Percentiles rank a stretch among this genome's conserved stretches.
Conservation (phyloP, 2,797 vertebrate species). For the Chaenodraco wilsoni region DNA sequence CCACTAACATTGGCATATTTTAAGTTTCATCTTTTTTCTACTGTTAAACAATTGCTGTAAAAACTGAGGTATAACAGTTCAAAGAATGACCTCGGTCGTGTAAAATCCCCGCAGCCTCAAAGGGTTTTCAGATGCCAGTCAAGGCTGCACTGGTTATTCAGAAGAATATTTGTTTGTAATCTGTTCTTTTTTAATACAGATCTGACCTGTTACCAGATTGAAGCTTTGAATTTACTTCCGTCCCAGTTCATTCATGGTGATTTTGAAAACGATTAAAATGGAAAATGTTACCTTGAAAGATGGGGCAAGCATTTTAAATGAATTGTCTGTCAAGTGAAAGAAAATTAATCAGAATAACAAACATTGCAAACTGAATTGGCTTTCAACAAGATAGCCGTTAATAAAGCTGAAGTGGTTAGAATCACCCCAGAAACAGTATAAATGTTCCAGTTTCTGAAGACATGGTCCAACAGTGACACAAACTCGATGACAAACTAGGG, state of each 20-base stretch:
- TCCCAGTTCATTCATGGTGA: background rate
- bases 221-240: background rate
- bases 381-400: conserved; percentile 4
- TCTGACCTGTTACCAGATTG: background rate
- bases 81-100: conserved; percentile 1
- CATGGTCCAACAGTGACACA: background rate
- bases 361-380: background rate
- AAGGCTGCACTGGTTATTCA: background rate
- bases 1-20: conserved; percentile 41
- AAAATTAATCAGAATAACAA: conserved; percentile 19
- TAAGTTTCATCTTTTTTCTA: conserved; percentile 40
- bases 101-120: conserved; percentile 8
- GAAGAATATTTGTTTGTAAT: background rate
- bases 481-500: background rate
- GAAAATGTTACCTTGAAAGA: background rate
- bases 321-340: conserved; percentile 1
- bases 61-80: conserved; percentile 5
- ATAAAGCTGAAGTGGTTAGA: background rate
- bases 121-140: background rate
- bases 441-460: no score
- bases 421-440: conserved; percentile 1
- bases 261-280: conserved; percentile 3
- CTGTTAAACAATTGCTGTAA: conserved; percentile 28
- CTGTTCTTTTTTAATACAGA: conserved; percentile 4
- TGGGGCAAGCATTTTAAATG: background rate